phyloP scores from a whole-genome alignment of 2,113 vertebrate genomes.

The Gavialis gangeticus region DNA sequence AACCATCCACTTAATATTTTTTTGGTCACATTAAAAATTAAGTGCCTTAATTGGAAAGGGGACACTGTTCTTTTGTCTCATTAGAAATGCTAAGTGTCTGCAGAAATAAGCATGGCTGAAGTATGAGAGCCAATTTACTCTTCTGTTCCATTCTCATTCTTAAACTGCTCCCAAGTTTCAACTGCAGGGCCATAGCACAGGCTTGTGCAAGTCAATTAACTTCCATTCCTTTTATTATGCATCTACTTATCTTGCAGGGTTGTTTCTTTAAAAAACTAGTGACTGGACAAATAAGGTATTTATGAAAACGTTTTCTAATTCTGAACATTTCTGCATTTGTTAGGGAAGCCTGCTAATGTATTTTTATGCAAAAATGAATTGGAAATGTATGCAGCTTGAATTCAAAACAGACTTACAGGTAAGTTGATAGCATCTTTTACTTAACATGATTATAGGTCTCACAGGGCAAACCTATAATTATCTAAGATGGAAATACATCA shows the following conservation, averaged over 20 bases:
- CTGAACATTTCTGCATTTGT: fast-evolving
- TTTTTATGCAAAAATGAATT: not conserved
- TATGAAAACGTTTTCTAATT: fast-evolving
- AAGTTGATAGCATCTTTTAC: fast-evolving
- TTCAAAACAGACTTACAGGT: fast-evolving
- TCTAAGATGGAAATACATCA: fast-evolving
- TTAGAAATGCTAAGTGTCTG: not conserved
- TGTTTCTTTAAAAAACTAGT: not conserved
- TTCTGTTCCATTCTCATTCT: not conserved
- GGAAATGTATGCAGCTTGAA: not conserved
- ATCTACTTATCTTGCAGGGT: not conserved
- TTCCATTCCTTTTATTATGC: not conserved
- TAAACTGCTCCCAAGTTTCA: too few species aligned
- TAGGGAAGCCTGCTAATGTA: fast-evolving
- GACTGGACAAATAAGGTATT: not conserved
- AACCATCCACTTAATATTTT: fast-evolving
- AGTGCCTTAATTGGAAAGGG: not conserved
- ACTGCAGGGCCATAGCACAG: not conserved
- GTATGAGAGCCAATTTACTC: too few species aligned
- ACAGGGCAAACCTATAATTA: not conserved
- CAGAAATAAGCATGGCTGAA: not conserved
- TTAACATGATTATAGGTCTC: fast-evolving
- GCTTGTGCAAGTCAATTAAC: not conserved
- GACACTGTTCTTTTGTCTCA: not conserved
- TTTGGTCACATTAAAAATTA: too few species aligned